Evolutionary conservation across 1,140 invertebrate genomes (phyloP), one percentile per base, ranked within the genome.

Genomic region (Bombus confusus): DNA sequence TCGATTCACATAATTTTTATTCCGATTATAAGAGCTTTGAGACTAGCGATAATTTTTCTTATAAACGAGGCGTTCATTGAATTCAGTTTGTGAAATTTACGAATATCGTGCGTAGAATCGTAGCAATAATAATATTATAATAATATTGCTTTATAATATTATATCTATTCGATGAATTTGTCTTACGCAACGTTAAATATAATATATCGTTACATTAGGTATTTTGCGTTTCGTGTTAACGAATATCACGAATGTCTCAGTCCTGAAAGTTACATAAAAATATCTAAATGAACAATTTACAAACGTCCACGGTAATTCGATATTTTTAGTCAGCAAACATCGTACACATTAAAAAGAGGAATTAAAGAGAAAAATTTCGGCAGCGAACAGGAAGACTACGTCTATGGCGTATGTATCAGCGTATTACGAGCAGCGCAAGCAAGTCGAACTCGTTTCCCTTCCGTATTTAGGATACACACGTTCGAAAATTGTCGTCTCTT

Each of bases 401-500:
- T 43, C 47, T 12, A 28, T 22, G n/a, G 39, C 25, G 22, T 2
- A 8, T 83, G 18, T 52, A 39, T 83, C 34, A 8, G 12, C 2
- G 22, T 2, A 34, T 66, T 31, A 76, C 43, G 31, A 41, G n/a
- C 25, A 34, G 1, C 25, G 34, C 3, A 41, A 12, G 47, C 5
- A 59, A 59, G 37, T 28, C 15, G 12, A 62, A 62, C 59, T 3
- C 28, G n/a, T 84, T 84, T 78, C 82, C 59, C 82, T 84, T 84
- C 64, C 82, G 47, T 37, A n/a, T n/a, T 41, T n/a, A 31, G 37
- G n/a, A n/a, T 12, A 47, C 34, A 47, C 28, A 37, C 43, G 74
- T 18, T 73, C 77, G 76, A 62, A 85, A 80, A 71, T 80, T 71
- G 28, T 80, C 52, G 68, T 85, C 62, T 18, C 25, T 72, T 47